Percentiles rank a stretch among this genome's conserved stretches.
phyloP scores from a whole-genome alignment of 2,113 vertebrate genomes.

The Menidia beryllina region DNA sequence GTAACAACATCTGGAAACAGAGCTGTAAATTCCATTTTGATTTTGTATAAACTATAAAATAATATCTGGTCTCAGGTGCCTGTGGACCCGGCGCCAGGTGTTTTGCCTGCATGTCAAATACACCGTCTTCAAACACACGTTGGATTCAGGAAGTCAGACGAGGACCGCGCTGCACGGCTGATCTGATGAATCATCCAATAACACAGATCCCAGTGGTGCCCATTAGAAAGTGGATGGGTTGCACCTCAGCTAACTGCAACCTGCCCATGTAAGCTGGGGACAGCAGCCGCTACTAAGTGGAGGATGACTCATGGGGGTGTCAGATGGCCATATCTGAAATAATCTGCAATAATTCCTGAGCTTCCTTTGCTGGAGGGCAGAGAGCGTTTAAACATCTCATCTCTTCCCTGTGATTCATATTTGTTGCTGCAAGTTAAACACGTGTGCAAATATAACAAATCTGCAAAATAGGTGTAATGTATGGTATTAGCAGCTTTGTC shows the following conservation, averaged over 20 bases:
- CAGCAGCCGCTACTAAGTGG: conserved; percentile 13
- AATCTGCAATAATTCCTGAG: conserved; percentile 16
- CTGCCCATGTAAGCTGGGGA: neutral
- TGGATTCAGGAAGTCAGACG: conserved; percentile 30
- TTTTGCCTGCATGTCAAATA: conserved; percentile 30
- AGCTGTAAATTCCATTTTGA: conserved; percentile 23
- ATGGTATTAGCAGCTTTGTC: neutral
- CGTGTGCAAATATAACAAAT: conserved; percentile 1
- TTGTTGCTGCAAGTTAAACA: conserved; percentile 5
- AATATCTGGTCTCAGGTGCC: conserved; percentile 9
- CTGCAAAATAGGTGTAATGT: neutral
- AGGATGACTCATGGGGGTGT: conserved; percentile 24
- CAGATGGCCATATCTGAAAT: neutral
- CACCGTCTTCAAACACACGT: conserved; percentile 30
- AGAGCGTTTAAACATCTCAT: conserved; percentile 10
- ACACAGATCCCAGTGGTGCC: conserved; percentile 44
- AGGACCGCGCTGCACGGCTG: conserved; percentile 39
- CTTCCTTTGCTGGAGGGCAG: conserved; percentile 18
- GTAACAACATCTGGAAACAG: conserved; percentile 47
- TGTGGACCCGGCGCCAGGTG: conserved; percentile 24
- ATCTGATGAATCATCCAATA: conserved; percentile 74
- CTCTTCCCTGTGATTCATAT: neutral
- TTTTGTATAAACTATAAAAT: conserved; percentile 49
- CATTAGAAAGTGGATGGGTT: conserved; percentile 51
- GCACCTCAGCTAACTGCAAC: conserved; percentile 46